A percentile compares a stretch with the other conserved stretches of the same genome.
Evolutionary conservation across 2,888 invertebrate genomes (phyloP).

Genomic region (Pediacus dermestoides): DNA sequence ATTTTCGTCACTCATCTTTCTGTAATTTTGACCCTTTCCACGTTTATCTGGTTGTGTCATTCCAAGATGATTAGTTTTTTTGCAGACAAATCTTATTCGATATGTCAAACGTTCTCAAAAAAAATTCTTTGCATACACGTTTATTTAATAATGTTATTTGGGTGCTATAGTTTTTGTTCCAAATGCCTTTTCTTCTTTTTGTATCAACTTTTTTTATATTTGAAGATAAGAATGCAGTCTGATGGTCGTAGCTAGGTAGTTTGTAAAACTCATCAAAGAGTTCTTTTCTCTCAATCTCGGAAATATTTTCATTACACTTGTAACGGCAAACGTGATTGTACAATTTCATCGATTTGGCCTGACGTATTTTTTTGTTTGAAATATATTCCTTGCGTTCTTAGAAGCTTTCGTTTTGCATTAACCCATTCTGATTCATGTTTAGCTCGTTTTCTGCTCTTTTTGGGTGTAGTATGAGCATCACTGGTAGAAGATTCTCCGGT

Average conservation of each 20-base stretch:
- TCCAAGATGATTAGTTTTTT: constrained; percentile 4
- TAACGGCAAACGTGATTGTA: too few relatives aligned
- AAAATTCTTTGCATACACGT: constrained; percentile 3
- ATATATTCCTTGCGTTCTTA: too few relatives aligned
- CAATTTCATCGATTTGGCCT: too few relatives aligned
- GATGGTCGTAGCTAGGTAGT: constrained; percentile 3
- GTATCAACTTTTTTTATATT: constrained; percentile 5
- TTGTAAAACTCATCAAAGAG: constrained; percentile 4
- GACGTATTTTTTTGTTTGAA: too few relatives aligned
- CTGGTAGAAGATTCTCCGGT: too few relatives aligned
- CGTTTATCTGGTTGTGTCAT: constrained; percentile 9
- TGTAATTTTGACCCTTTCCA: constrained; percentile 12
- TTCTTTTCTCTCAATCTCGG: constrained; percentile 3
- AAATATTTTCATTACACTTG: constrained; percentile 3
- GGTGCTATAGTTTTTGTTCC: constrained; percentile 5
- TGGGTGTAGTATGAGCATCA: too few relatives aligned
- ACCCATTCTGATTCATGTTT: too few relatives aligned
- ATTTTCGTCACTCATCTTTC: constrained; percentile 8
- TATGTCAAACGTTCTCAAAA: constrained; percentile 8
- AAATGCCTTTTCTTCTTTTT: constrained; percentile 1
- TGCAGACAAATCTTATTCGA: constrained; percentile 9
- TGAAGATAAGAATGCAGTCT: constrained; percentile 1
- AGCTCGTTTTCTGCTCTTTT: too few relatives aligned
- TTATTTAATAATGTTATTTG: constrained; percentile 6
- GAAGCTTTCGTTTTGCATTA: too few relatives aligned